Evolutionary conservation across 2,113 vertebrate genomes (phyloP).

Genomic region (Caracal caracal): DNA sequence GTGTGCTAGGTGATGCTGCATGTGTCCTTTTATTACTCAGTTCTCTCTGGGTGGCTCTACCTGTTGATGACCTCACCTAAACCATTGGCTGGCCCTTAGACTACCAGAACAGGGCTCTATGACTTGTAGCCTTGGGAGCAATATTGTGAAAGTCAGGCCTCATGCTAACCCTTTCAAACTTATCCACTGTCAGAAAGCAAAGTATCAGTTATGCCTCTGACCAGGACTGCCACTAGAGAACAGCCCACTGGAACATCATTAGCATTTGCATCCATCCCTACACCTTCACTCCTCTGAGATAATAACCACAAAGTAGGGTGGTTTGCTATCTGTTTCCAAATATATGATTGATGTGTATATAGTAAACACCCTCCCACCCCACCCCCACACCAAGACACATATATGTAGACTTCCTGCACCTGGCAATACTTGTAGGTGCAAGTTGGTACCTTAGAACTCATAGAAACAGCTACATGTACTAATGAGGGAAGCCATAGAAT

Average conservation of each 20-base stretch:
- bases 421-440: background rate
- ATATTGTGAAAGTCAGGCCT: background rate
- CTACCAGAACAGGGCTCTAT: fast-evolving
- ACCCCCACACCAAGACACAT: background rate
- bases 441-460: background rate
- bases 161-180: background rate
- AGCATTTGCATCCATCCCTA: background rate
- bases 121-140: background rate
- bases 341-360: background rate
- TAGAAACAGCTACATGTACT: background rate
- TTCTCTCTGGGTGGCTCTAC: background rate
- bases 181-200: background rate
- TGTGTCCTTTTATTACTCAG: background rate
- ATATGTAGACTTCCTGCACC: background rate
- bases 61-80: background rate
- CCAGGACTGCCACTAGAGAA: background rate
- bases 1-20: background rate
- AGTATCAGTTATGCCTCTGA: background rate
- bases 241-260: background rate
- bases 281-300: background rate
- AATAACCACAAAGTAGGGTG: background rate
- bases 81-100: background rate
- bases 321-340: background rate
- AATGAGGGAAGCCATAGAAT: background rate
- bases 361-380: background rate